Evolutionary conservation across 92 coral and sea anemone genomes (phyloP), one percentile per base, ranked within the genome.

Genomic region (Epizoanthus rinbou): DNA sequence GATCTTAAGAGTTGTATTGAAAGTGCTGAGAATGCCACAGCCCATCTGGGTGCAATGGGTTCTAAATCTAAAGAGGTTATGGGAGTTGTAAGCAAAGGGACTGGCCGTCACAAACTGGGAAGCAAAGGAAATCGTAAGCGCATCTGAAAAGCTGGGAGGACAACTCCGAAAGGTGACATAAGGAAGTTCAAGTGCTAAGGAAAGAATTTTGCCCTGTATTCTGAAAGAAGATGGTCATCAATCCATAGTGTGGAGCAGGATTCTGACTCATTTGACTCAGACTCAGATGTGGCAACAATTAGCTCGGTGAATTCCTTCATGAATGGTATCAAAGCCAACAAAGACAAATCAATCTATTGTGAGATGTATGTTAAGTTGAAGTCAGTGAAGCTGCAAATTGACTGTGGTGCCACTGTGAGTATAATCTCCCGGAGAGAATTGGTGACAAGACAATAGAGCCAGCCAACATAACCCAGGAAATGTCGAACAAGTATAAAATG

Each of bases 1-100:
- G 69, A 79, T 63, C 71, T 62, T 28, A 79, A 45, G 80, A 79
- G 52, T 50, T 67, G 72, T 35, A 78, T 56, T 58, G 84, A 58
- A 25, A 67, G 76, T 21, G 79, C 87, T 22, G 87, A 74, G 50
- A 84, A 52, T 74, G 87, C 83, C 11, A 64, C 35, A n/a, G 47
- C 71, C 57, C 70, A 82, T 17, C 86, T 83, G 53, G 80, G 69
- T 65, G 81, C 81, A n/a, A 73, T 83, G 57, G 86, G 45, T 3
- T 63, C 52, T 39, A 73, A 72, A 19, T 33, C 37, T 69, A 69
- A 82, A 23, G 69, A 82, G 19, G 78, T 57, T 5, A 43, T 33
- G 69, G 21, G 85, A 64, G 43, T 28, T 60, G 25, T 14, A 15
- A 13, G 54, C 18, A 16, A 57, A 1, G 37, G 28, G 28, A 35